Base-by-base conservation (phyloP, 2,113 vertebrate genomes). In the Eonycteris spelaea region DNA sequence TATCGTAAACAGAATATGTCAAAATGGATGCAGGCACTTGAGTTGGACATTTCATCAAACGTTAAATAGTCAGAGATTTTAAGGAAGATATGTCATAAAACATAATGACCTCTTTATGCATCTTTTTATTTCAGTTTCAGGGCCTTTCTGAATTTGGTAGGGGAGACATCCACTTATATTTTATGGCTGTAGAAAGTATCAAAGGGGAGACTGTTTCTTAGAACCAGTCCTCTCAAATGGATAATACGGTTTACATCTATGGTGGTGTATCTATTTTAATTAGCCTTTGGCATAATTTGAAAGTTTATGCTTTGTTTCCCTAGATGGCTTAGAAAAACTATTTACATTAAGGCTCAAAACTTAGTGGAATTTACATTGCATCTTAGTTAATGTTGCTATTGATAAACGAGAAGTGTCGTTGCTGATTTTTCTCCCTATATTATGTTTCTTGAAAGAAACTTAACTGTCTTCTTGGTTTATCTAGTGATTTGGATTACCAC, bases 261-360 rank as follows among this genome's bases (percentile, higher is more conserved):
- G 3, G 2, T 0, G 1, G 2, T 0, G 0, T 97, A 71, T 90
- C 51, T 94, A 13, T 85, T 92, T 93, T 96, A 94, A 87, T 97
- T 95, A 97, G 78, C 95, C 86, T 95, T 86, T 80, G 82, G 94
- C 93, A 94, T 93, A 83, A 86, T 77, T 93, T 94, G 91, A 51
- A 97, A 92, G 90, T 95, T 84, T 48, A 43, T 96, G 89, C 13
- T 18, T 90, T 75, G 67, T 84, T 97, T 0, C 0, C 40, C 55
- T 95, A 65, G 51, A 40, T 57, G 35, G 19, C 53, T 97, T 94
- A 90, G 83, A 93, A 87, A 86, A 85, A 65, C 33, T 73, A 12
- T 75, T 91, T 83, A 78, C 0, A 5, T 86, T 21, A 78, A 95
- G 67, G 9, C n/a, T 75, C 6, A 82, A 87, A 91, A 48, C 21